Conservation (phyloP, 64 coral and sea anemone species). For the Cladopsammia gracilis region DNA sequence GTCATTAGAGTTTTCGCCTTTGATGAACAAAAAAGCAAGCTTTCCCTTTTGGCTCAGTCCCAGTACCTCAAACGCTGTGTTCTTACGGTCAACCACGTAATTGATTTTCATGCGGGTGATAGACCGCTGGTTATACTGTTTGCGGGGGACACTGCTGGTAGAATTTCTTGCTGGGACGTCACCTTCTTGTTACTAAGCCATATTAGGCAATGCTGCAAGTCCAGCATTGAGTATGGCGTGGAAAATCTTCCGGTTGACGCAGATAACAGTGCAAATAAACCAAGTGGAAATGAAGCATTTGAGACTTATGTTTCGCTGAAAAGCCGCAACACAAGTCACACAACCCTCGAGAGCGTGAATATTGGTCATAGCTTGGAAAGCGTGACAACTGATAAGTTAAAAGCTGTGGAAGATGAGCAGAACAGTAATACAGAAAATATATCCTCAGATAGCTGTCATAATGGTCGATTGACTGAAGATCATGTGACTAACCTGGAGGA, state of each 20-base stretch:
- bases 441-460: neutral
- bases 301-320: neutral
- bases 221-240: neutral
- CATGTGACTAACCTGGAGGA: neutral
- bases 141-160: slow-evolving; percentile 92
- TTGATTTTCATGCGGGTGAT: neutral
- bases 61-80: slow-evolving; percentile 85
- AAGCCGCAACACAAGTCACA: neutral
- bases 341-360: neutral
- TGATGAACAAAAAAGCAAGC: slow-evolving; percentile 39
- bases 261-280: neutral
- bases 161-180: slow-evolving; percentile 85
- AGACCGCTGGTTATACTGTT: slow-evolving; percentile 70
- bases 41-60: slow-evolving; percentile 76
- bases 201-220: slow-evolving; percentile 42
- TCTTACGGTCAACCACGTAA: slow-evolving; percentile 62
- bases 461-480: neutral
- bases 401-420: neutral
- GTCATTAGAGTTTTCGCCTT: slow-evolving; percentile 43
- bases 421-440: neutral
- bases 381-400: neutral
- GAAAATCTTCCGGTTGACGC: neutral
- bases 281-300: neutral
- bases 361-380: neutral
- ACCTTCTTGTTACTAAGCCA: slow-evolving; percentile 67